Percentiles rank a stretch among this genome's conserved stretches.
phyloP scores from a whole-genome alignment of 2,113 vertebrate genomes.

The Nycticorax nycticorax region DNA sequence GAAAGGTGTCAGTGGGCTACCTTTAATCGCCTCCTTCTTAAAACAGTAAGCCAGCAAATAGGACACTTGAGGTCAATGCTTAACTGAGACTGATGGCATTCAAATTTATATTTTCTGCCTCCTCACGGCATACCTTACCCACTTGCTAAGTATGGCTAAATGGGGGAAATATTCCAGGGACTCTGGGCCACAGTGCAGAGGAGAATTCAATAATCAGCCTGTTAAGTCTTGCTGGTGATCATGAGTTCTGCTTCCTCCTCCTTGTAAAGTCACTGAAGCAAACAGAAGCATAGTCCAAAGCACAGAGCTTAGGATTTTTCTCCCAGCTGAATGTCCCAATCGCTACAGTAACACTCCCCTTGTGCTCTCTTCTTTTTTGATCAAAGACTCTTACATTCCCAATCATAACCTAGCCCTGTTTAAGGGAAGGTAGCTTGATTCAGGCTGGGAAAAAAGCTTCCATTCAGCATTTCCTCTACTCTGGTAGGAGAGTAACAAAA shows the following conservation, averaged over 20 bases:
- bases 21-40: background rate
- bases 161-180: background rate
- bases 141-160: background rate
- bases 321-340: background rate
- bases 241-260: background rate
- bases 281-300: background rate
- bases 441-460: background rate
- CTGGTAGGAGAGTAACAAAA: background rate
- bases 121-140: background rate
- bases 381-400: background rate
- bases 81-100: background rate
- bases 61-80: background rate
- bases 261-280: background rate
- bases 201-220: background rate
- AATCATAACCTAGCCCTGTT: background rate
- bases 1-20: background rate
- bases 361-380: background rate
- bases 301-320: background rate
- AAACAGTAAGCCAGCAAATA: background rate
- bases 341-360: background rate
- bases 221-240: background rate
- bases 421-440: background rate
- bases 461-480: background rate
- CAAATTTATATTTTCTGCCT: background rate
- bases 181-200: background rate